phyloP scores from a whole-genome alignment of 2,888 invertebrate species.

The Pristionchus mayeri region DNA sequence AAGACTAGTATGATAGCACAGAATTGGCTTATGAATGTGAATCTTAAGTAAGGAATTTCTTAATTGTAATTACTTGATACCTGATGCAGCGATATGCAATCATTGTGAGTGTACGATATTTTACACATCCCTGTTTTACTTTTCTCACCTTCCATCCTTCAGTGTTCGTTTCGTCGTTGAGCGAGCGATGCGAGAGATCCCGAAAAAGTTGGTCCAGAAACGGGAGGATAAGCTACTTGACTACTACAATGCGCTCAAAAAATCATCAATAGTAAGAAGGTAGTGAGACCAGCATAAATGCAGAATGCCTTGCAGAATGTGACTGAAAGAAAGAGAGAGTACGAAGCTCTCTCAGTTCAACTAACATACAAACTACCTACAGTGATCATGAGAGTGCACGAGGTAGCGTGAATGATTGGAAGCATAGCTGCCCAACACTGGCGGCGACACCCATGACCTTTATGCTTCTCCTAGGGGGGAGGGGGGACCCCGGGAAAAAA shows the following conservation, averaged over 20 bases:
- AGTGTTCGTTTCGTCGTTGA: constrained; percentile 63
- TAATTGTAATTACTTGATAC: background rate
- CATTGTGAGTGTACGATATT: no score
- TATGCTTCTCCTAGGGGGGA: no score
- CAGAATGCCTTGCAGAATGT: background rate
- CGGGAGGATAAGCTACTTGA: constrained; percentile 73
- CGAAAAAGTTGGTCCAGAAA: constrained; percentile 70
- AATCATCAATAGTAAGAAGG: background rate
- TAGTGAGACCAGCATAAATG: background rate
- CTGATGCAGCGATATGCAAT: no score
- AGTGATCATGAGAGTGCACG: background rate
- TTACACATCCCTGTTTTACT: no score
- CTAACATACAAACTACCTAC: background rate
- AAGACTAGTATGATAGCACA: background rate
- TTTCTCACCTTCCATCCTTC: background rate
- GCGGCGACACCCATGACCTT: no score
- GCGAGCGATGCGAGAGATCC: constrained; percentile 62
- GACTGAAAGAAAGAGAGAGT: constrained; percentile 1
- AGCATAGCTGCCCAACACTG: no score
- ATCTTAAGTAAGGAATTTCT: background rate
- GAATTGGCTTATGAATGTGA: constrained; percentile 15
- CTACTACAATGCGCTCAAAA: constrained; percentile 51
- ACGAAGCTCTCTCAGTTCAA: constrained; percentile 17
- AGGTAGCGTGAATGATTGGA: background rate
- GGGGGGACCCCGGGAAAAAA: no score